These are phyloP conservation scores for Leptothorax acervorum DNA, from an alignment of 2,888 invertebrate genomes.

Conservation along the genomic window DNA sequence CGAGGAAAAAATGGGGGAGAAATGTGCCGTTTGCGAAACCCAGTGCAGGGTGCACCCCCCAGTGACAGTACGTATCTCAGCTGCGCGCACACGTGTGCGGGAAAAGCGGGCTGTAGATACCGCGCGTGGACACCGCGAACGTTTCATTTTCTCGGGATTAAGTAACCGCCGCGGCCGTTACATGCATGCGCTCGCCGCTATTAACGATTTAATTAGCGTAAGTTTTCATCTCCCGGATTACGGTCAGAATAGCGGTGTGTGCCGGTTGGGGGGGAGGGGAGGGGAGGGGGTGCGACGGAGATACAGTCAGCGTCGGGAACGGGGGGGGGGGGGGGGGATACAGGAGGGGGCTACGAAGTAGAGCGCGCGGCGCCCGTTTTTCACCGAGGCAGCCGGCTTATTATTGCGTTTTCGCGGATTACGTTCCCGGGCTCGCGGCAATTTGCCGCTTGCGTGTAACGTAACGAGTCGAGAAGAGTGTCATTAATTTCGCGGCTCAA, in stretches of 20 bases:
- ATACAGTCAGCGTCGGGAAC: neutral
- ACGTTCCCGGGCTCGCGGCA: conserved; percentile 71
- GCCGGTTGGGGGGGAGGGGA: conserved; percentile 10
- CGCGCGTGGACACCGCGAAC: conserved; percentile 74
- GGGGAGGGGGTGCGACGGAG: conserved; percentile 20
- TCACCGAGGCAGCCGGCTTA: conserved; percentile 76
- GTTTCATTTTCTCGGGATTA: conserved; percentile 84
- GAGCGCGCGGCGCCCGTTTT: conserved; percentile 71
- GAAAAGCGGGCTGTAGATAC: conserved; percentile 73
- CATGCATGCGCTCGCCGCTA: conserved; percentile 82
- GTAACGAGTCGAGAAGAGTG: conserved; percentile 52
- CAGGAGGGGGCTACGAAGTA: conserved; percentile 7
- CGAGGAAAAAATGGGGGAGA: neutral
- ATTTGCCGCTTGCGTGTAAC: conserved; percentile 75
- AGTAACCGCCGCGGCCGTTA: conserved; percentile 82
- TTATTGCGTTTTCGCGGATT: conserved; percentile 80
- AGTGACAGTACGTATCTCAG: conserved; percentile 42
- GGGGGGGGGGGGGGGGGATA: neutral
- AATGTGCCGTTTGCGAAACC: conserved; percentile 43
- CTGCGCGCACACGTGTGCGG: conserved; percentile 65
- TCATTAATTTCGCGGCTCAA: conserved; percentile 48
- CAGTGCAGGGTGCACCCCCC: neutral
- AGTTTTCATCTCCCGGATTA: conserved; percentile 85
- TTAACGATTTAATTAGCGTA: conserved; percentile 85
- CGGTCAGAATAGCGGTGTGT: conserved; percentile 59